Evolutionary conservation across 2,888 invertebrate genomes (phyloP), one percentile per base, ranked within the genome.

Genomic region (Phaonia tiefii): DNA sequence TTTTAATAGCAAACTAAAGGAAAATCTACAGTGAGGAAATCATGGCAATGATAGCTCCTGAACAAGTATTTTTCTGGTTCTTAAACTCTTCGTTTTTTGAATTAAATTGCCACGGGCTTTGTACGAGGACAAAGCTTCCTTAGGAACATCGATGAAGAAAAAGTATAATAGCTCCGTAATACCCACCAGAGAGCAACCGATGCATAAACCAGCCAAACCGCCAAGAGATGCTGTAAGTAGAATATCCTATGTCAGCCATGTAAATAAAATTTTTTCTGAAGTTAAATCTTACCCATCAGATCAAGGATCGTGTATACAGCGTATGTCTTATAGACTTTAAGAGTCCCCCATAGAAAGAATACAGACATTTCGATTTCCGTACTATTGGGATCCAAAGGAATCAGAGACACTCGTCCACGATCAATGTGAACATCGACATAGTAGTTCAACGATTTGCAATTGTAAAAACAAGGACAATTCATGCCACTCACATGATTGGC

Each of bases 101-200:
- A 13, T 31, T 31, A 22, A 1, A 42, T 39, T 17, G 42, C 22
- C 22, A 25, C 42, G 20, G 46, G 37, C 56, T 22, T 58, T 44
- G 1, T 31, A 71, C n/a, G 70, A 63, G 7, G 44, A 8, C 5
- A 74, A 0, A 0, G 71, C n/a, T 13, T 54, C 86, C 15, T 80
- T 82, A 0, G 89, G 89, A n/a, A 89, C 74, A 73, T 88, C 86
- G 22, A 88, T 46, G 4, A 86, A 39, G 1, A 84, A 66, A 73
- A 89, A 91, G 80, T 91, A 92, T 1, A 90, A 42, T 13, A 92
- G 79, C 84, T 92, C 92, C 7, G 90, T 87, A 5, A 88, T 86
- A 82, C 92, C 92, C 63, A 92, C 86, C 5, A 92, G 83, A 1
- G 92, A 92, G 46, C 91, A 91, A 20, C 92, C 92, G 26, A 92